Conservation (phyloP, 1,140 invertebrate genomes). For the Microplitis demolitor region DNA sequence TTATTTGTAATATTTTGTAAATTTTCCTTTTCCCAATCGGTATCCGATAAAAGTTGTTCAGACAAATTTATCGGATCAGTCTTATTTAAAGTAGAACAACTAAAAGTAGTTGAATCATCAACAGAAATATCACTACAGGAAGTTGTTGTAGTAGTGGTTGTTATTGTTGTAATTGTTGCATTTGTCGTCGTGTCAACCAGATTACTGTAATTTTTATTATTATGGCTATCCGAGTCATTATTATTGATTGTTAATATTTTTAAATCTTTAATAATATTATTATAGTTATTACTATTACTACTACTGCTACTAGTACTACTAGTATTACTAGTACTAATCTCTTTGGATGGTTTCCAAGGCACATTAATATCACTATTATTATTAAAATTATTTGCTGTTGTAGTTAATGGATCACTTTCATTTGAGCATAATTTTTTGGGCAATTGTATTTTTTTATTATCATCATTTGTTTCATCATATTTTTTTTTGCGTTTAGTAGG, state of each 20-base stretch:
- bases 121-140: conserved; percentile 14
- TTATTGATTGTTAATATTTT: background rate
- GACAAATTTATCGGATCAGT: conserved; percentile 33
- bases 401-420: conserved; percentile 22
- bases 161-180: background rate
- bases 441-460: conserved; percentile 47
- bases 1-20: conserved; percentile 4
- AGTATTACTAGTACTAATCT: conserved; percentile 31
- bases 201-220: conserved; percentile 77
- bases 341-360: conserved; percentile 41
- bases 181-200: conserved; percentile 58
- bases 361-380: conserved; percentile 42
- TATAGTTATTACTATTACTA: conserved; percentile 48
- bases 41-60: too few relatives aligned
- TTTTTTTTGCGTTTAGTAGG: conserved; percentile 46
- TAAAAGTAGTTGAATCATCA: conserved; percentile 25
- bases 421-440: conserved; percentile 43
- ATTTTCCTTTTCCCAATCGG: background rate
- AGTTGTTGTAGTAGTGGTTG: background rate
- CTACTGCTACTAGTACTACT: conserved; percentile 28
- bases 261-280: background rate
- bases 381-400: conserved; percentile 17
- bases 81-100: conserved; percentile 35
- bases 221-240: too few relatives aligned
- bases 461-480: conserved; percentile 38